Conservation (phyloP, 1,140 invertebrate species). For the Phenacoccus solenopsis region DNA sequence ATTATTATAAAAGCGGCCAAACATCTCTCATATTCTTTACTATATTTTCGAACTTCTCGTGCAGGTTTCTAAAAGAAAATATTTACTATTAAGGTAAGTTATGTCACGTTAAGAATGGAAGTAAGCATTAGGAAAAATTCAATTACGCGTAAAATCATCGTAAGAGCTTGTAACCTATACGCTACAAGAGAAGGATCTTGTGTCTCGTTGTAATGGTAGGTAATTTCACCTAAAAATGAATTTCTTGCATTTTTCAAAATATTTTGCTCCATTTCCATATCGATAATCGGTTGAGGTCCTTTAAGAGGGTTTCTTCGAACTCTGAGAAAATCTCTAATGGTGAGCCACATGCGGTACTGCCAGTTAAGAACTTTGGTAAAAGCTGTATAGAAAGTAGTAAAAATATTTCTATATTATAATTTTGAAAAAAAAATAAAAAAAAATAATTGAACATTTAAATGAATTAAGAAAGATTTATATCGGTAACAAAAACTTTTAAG, state of each 20-base stretch:
- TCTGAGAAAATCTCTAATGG: slow-evolving; percentile 48
- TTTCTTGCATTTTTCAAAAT: slow-evolving; percentile 64
- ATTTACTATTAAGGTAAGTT: no score
- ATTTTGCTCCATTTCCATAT: slow-evolving; percentile 41
- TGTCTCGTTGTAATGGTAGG: slow-evolving; percentile 53
- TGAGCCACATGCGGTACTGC: slow-evolving; percentile 42
- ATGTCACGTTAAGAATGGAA: no score
- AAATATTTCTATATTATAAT: no score
- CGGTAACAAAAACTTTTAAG: no score
- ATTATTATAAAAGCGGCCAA: slow-evolving; percentile 69
- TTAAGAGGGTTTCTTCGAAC: slow-evolving; percentile 33
- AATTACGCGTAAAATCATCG: slow-evolving; percentile 58
- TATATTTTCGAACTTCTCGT: slow-evolving; percentile 28
- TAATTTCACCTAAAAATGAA: slow-evolving; percentile 55
- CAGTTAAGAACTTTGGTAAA: slow-evolving; percentile 37
- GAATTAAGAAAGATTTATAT: neutral
- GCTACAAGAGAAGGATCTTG: slow-evolving; percentile 72
- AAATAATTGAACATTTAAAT: neutral
- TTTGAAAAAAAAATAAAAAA: slow-evolving; percentile 25
- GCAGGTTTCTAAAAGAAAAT: neutral
- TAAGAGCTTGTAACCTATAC: slow-evolving; percentile 70
- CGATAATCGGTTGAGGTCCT: neutral
- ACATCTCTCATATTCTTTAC: slow-evolving; percentile 63
- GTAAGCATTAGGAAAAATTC: no score
- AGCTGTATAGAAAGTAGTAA: no score